Conservation (phyloP, 2,113 vertebrate species). For the Pao palembangensis region DNA sequence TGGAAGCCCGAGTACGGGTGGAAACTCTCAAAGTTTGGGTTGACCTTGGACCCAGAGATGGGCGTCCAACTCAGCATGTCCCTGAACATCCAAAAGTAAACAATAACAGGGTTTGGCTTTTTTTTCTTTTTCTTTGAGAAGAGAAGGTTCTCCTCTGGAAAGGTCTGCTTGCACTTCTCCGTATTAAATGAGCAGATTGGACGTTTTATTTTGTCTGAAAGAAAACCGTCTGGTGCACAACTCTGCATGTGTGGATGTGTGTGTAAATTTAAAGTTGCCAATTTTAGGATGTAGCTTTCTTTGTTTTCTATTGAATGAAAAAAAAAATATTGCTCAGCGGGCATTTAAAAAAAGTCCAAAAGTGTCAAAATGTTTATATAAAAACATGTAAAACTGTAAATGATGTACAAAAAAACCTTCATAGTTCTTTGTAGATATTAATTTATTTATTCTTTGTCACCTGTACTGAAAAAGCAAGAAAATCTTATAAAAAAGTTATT, state of each 20-base stretch:
- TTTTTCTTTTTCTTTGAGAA: slow-evolving; percentile 3
- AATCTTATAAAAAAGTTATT: slow-evolving; percentile 66
- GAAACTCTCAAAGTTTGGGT: too few relatives aligned
- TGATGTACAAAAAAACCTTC: slow-evolving; percentile 80
- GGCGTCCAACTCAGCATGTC: too few relatives aligned
- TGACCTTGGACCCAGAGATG: background rate
- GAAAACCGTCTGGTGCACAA: slow-evolving; percentile 6
- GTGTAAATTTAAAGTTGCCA: slow-evolving; percentile 46
- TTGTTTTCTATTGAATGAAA: slow-evolving; percentile 40
- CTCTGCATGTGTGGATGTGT: slow-evolving; percentile 22
- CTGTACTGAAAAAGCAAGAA: slow-evolving; percentile 45
- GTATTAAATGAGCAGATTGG: slow-evolving; percentile 21
- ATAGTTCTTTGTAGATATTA: slow-evolving; percentile 93
- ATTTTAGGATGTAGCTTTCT: slow-evolving; percentile 49
- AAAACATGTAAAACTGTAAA: slow-evolving; percentile 81
- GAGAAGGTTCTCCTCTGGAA: slow-evolving; percentile 10
- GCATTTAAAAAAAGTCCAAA: slow-evolving; percentile 44
- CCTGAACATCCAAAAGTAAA: too few relatives aligned
- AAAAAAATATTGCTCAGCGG: slow-evolving; percentile 39
- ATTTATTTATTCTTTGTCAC: slow-evolving; percentile 86
- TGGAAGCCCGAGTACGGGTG: too few relatives aligned
- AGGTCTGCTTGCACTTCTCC: background rate
- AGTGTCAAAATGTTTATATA: slow-evolving; percentile 71
- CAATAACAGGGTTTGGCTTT: too few relatives aligned
- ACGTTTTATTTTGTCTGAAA: background rate